Evolutionary conservation across 2,888 invertebrate species (phyloP), one percentile per base, ranked within the genome.

Genomic region (Limnephilus marmoratus): DNA sequence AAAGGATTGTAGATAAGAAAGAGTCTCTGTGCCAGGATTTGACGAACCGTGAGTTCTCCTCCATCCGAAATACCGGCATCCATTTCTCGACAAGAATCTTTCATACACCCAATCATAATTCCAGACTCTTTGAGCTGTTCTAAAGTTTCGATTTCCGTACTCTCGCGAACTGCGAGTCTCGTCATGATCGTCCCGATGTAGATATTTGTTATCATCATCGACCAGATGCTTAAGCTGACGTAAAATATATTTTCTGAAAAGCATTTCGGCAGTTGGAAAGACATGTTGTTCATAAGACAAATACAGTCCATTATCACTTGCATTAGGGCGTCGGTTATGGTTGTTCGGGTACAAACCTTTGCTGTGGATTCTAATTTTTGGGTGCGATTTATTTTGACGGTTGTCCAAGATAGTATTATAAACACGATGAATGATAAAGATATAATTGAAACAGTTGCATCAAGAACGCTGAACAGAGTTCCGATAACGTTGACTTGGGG

Each of bases 131-230:
- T 68, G 29, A 93, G 90, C 24, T 93, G 91, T 34, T 91, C 81
- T 0, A 93, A 88, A 7, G 93, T 93, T n/a, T 93, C 85, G 7
- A 93, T 82, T 24, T 91, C 88, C 11, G 82, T 31, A 37, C 82
- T 81, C 24, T 34, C 80, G 12, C 81, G 37, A 2, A 90, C 81
- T 53, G 92, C 81, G 2, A 93, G 89, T 29, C 49, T 41, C 2
- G 83, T 93, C 3, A 90, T 68, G 31, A 93, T 91, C 11, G 81
- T 88, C 11, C 92, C 93, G 2, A 89, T 85, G 18, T 92, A 93
- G 18, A 93, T 83, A 37, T 91, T 93, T 3, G 91, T 92, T 3
- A 93, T 68, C 24, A 90, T 86, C n/a, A 93, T 86, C 4, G 93
- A 88, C 93, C 93, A 93, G 15, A 85, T 34, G 11, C 86, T 29